Evolutionary conservation across 2,797 vertebrate genomes (phyloP).

Genomic region (Sebastes aleutianus): DNA sequence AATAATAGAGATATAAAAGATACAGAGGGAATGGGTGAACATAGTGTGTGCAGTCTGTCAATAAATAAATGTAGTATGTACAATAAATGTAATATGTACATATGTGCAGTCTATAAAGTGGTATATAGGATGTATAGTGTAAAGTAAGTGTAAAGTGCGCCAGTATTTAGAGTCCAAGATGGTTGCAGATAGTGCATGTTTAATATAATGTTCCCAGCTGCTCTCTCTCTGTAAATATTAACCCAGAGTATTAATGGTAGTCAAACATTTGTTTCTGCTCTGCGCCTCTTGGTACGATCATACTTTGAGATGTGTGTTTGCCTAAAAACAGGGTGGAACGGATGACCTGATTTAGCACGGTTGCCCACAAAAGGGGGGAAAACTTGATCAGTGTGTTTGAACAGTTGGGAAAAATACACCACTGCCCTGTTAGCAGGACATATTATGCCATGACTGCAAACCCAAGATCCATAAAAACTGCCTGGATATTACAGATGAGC

Average conservation of each 20-base stretch:
- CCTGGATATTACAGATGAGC: neutral
- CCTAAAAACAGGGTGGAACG: neutral
- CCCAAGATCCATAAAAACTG: neutral
- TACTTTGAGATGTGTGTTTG: neutral
- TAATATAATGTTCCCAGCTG: neutral
- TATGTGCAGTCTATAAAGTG: no score
- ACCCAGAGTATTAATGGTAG: neutral
- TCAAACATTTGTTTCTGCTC: neutral
- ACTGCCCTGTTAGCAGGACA: neutral
- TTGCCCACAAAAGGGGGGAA: neutral
- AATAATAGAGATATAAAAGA: no score
- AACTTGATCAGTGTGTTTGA: slow-evolving; percentile 14
- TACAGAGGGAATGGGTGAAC: no score
- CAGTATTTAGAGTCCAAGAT: no score
- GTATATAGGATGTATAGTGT: no score
- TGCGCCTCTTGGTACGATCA: neutral
- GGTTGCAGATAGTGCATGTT: no score
- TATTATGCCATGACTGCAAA: neutral
- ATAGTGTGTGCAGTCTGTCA: no score
- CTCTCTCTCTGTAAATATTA: slow-evolving; percentile 14
- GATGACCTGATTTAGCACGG: slow-evolving; percentile 5
- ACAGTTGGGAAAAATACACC: neutral
- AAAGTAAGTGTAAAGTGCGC: no score
- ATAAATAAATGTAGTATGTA: no score
- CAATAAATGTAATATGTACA: no score